Conservation (phyloP, 2,888 invertebrate genomes). For the Anagyrus pseudococci region DNA sequence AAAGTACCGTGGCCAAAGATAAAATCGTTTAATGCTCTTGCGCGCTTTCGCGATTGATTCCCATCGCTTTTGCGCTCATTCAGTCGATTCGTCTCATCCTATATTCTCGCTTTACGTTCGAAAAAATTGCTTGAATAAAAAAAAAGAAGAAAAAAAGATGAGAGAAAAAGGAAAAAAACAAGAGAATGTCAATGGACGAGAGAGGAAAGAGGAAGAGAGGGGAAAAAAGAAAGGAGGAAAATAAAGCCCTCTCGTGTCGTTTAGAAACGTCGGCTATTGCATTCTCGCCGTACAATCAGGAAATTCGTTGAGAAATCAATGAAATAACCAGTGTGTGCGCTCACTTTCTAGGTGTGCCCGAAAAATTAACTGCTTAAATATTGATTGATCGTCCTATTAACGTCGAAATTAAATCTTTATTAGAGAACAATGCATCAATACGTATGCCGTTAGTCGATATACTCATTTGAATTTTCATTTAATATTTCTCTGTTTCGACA, state of each 20-base stretch:
- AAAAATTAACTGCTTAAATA: slow-evolving; percentile 9
- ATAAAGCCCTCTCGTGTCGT: slow-evolving; percentile 31
- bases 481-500: no score
- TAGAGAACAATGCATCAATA: no score
- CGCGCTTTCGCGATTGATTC: slow-evolving; percentile 22
- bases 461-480: no score
- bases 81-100: slow-evolving; percentile 22
- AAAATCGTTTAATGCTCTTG: slow-evolving; percentile 30
- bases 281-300: not conserved
- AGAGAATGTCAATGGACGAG: no score
- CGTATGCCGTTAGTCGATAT: no score
- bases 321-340: slow-evolving; percentile 7
- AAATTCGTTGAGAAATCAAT: slow-evolving; percentile 32
- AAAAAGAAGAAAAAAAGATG: slow-evolving; percentile 7
- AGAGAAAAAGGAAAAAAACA: no score
- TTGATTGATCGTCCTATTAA: slow-evolving; percentile 26
- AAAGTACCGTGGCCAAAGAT: slow-evolving; percentile 13
- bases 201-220: no score
- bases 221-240: slow-evolving; percentile 9
- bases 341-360: no score
- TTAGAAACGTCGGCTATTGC: slow-evolving; percentile 18
- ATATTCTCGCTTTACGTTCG: slow-evolving; percentile 14
- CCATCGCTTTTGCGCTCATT: slow-evolving; percentile 16
- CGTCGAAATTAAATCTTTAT: no score
- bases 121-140: slow-evolving; percentile 15